Evolutionary conservation across 1,140 invertebrate species (phyloP), one percentile per base, ranked within the genome.

Genomic region (Chionoecetes opilio): DNA sequence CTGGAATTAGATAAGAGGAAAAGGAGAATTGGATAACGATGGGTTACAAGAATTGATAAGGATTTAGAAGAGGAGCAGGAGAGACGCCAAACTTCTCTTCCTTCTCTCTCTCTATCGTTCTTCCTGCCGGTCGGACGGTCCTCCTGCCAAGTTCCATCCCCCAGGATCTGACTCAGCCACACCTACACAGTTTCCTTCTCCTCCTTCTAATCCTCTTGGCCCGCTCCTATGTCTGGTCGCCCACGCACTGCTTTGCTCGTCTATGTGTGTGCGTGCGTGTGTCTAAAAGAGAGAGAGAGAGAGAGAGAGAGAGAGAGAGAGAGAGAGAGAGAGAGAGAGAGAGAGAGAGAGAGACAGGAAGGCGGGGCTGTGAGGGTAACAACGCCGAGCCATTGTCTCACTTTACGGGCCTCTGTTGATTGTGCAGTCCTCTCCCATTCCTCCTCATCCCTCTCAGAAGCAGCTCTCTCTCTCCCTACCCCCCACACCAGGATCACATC

Each of bases 81-180:
- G 21, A 75, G 63, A 21, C 0, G 63, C 63, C 63, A 75, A 75
- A 75, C 21, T n/a, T 75, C 63, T 75, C 63, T n/a, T 21, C 63
- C n/a, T 26, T 75, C n/a, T 75, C 63, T 75, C 63, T n/a, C 63
- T 75, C 63, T 8, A 1, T 75, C 63, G 63, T 8, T 26, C n/a
- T 75, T 26, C 1, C 21, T n/a, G 63, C 63, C 63, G 63, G n/a
- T 8, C 63, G 63, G n/a, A 75, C 63, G n/a, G 21, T 75, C 63
- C n/a, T 26, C n/a, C 63, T 75, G 63, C 63, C 63, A 75, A 75
- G 63, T 75, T n/a, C 26, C 63, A 75, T 0, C 63, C n/a, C n/a
- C 63, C 63, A 75, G 63, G 63, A 75, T 75, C 63, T 75, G 63
- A 75, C 63, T 75, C 63, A 75, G 63, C 63, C 63, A 75, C 63